Evolutionary conservation across 2,888 invertebrate species (phyloP), one percentile per base, ranked within the genome.

Genomic region (Eristalis arbustorum): DNA sequence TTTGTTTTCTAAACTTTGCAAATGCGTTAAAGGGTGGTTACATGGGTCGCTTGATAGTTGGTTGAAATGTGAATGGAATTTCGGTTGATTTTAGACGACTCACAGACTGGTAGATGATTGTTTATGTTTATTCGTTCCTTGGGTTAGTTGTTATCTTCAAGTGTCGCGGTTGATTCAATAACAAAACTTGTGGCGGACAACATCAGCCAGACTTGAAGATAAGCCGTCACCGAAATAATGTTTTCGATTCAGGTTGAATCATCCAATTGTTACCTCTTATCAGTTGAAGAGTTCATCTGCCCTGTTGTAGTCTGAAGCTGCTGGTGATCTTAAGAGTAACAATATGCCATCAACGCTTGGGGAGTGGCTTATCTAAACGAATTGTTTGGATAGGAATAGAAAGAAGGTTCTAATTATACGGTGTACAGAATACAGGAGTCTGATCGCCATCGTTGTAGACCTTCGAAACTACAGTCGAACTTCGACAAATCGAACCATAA

Each of bases 1-100:
- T 18, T 71, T 13, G 13, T 56, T 49, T 49, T 49, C 11, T 72
- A 69, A 71, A 78, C 59, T 72, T 66, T 78, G 59, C 23, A 37
- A 62, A 69, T 11, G 13, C 13, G 14, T 49, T 49, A 59, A 28
- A 14, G 13, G 13, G 13, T 13, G 25, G 23, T 59, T 59, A 25
- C 59, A 59, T 59, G 59, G 59, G 59, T 25, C 59, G 5, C 14
- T 11, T 59, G 59, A 18, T 18, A 8, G 18, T 18, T 49, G 49
- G 4, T 42, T 3, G 6, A 14, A 14, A 25, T 25, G 25, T 42
- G 14, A 3, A n/a, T 14, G 3, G 14, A 2, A 13, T 8, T 37
- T 13, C n/a, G n/a, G n/a, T n/a, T n/a, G n/a, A n/a, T n/a, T n/a
- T n/a, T n/a, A n/a, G n/a, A n/a, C n/a, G n/a, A n/a, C n/a, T n/a